Conservation (phyloP, 2,888 invertebrate species). For the Ditula angustiorana region DNA sequence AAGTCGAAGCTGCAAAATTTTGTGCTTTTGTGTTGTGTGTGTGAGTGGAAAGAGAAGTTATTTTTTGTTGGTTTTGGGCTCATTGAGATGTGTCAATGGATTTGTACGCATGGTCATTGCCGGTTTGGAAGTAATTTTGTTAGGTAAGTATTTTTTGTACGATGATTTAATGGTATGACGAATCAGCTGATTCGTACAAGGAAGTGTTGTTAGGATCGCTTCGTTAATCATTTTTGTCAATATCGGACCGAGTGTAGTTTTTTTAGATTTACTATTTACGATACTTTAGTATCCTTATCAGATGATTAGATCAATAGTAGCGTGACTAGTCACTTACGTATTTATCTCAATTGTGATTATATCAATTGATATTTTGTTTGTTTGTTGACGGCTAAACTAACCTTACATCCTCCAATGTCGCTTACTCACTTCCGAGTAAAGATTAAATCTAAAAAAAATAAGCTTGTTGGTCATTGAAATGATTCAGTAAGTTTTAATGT, state of each 20-base stretch:
- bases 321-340: neutral
- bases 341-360: neutral
- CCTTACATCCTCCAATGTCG: neutral
- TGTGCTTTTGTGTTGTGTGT: conserved; percentile 43
- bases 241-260: neutral
- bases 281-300: neutral
- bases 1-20: conserved; percentile 24
- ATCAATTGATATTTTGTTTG: neutral
- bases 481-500: neutral
- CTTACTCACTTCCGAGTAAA: neutral
- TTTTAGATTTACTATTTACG: neutral
- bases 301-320: neutral
- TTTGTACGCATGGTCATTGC: conserved; percentile 52
- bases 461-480: neutral
- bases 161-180: conserved; percentile 39
- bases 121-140: conserved; percentile 66
- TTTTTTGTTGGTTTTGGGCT: conserved; percentile 41
- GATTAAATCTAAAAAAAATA: neutral
- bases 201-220: conserved; percentile 26
- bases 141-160: conserved; percentile 64
- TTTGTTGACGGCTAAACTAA: neutral
- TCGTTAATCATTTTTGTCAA: conserved; percentile 37
- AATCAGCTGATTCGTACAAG: conserved; percentile 58
- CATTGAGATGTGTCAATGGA: conserved; percentile 78
- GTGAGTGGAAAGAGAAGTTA: conserved; percentile 44